phyloP scores from a whole-genome alignment of 2,113 vertebrate species.

The Neotoma lepida region DNA sequence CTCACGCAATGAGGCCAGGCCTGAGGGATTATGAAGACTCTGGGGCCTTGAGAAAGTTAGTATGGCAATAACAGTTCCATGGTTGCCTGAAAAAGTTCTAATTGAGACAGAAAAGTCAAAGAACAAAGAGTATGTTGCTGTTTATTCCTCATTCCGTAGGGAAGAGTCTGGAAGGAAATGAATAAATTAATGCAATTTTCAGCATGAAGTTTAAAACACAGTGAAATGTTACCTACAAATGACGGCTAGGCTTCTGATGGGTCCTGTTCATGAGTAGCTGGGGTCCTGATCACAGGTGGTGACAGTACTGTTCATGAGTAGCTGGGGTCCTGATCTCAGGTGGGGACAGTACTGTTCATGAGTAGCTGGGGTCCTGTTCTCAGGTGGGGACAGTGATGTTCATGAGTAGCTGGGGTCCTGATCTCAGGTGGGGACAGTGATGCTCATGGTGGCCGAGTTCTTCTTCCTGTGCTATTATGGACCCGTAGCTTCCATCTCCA shows the following conservation, averaged over 20 bases:
- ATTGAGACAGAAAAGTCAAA: slow-evolving; percentile 40
- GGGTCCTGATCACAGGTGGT: neutral
- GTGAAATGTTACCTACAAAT: slow-evolving; percentile 11
- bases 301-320: neutral
- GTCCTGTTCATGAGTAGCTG: neutral
- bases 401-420: neutral
- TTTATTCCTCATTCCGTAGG: slow-evolving; percentile 15
- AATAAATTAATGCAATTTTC: slow-evolving; percentile 2
- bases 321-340: neutral
- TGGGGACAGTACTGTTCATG: neutral
- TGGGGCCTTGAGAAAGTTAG: slow-evolving; percentile 45
- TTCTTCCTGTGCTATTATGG: neutral
- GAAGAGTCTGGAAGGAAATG: slow-evolving; percentile 12
- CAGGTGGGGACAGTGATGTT: neutral
- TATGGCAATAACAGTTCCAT: neutral
- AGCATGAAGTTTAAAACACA: slow-evolving; percentile 16
- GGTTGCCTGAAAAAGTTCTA: slow-evolving; percentile 37
- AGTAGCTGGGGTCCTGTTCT: neutral
- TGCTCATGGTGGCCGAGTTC: neutral
- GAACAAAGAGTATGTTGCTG: neutral
- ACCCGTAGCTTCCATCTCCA: neutral
- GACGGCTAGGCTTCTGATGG: neutral
- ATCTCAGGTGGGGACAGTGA: neutral
- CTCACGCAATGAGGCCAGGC: slow-evolving; percentile 44
- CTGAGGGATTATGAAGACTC: neutral